phyloP scores from a whole-genome alignment of 2,888 invertebrate genomes.

The Aplocera efformata region DNA sequence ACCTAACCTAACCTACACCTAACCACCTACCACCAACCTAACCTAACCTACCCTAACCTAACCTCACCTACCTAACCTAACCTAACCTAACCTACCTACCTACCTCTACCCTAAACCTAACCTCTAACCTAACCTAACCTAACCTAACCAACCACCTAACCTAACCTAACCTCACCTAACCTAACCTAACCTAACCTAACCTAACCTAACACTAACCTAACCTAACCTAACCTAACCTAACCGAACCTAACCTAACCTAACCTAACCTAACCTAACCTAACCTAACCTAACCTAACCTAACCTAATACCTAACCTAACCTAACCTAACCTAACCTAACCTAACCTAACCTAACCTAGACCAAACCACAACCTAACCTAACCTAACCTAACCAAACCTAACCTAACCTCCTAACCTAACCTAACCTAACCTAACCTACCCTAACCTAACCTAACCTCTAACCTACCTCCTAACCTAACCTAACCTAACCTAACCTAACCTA shows the following conservation, averaged over 20 bases:
- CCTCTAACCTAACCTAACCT: slow-evolving; percentile 10
- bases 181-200: slow-evolving; percentile 24
- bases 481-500: slow-evolving; percentile 17
- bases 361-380: slow-evolving; percentile 13
- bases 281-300: slow-evolving; percentile 14
- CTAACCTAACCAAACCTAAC: slow-evolving; percentile 9
- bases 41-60: no score
- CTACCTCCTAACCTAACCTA: slow-evolving; percentile 8
- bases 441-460: slow-evolving; percentile 2
- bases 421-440: slow-evolving; percentile 7
- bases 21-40: slow-evolving; percentile 16
- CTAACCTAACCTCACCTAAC: slow-evolving; percentile 22
- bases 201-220: slow-evolving; percentile 20
- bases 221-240: slow-evolving; percentile 23
- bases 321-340: slow-evolving; percentile 17
- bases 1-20: slow-evolving; percentile 16
- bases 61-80: slow-evolving; percentile 16
- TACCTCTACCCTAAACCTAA: slow-evolving; percentile 11
- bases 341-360: slow-evolving; percentile 13
- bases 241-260: slow-evolving; percentile 23
- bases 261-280: slow-evolving; percentile 22
- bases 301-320: slow-evolving; percentile 20
- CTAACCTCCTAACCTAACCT: slow-evolving; percentile 21
- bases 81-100: slow-evolving; percentile 14
- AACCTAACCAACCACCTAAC: slow-evolving; percentile 9